phyloP scores from a whole-genome alignment of 2,113 vertebrate genomes.

The Thinocorus orbignyianus region DNA sequence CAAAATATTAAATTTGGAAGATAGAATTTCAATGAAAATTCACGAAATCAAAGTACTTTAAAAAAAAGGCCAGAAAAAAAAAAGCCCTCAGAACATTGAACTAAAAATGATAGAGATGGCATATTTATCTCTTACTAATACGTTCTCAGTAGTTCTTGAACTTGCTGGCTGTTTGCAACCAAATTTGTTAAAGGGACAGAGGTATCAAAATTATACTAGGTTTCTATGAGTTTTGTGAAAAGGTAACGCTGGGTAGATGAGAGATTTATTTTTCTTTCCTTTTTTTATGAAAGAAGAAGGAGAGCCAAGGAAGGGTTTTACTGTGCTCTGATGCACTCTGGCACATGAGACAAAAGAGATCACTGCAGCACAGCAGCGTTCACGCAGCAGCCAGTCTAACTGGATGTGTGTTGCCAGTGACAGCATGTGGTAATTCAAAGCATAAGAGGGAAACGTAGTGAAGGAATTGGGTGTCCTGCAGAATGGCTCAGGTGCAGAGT shows the following conservation, averaged over 20 bases:
- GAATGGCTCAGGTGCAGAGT: not conserved
- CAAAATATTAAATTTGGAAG: not conserved
- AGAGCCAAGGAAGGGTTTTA: not conserved
- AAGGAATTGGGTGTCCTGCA: not conserved
- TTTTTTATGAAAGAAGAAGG: constrained; percentile 16
- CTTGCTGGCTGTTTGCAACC: not conserved
- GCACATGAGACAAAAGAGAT: not conserved
- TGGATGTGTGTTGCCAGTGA: not conserved
- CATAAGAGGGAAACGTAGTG: not conserved
- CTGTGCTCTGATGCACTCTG: not conserved
- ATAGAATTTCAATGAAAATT: not conserved
- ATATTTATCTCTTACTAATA: not conserved
- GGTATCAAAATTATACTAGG: not conserved
- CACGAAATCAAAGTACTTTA: not conserved
- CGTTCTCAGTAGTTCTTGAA: not conserved
- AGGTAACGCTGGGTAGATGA: not conserved
- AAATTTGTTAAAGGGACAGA: not conserved
- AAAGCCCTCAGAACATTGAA: not conserved
- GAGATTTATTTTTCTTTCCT: not conserved
- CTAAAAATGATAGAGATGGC: not conserved
- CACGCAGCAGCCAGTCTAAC: not conserved
- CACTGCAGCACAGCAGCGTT: rapidly evolving
- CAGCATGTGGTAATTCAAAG: not conserved
- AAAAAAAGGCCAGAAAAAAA: not conserved
- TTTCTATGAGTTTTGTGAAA: not conserved